phyloP scores from a whole-genome alignment of 2,113 vertebrate species.

The Crotophaga sulcirostris region DNA sequence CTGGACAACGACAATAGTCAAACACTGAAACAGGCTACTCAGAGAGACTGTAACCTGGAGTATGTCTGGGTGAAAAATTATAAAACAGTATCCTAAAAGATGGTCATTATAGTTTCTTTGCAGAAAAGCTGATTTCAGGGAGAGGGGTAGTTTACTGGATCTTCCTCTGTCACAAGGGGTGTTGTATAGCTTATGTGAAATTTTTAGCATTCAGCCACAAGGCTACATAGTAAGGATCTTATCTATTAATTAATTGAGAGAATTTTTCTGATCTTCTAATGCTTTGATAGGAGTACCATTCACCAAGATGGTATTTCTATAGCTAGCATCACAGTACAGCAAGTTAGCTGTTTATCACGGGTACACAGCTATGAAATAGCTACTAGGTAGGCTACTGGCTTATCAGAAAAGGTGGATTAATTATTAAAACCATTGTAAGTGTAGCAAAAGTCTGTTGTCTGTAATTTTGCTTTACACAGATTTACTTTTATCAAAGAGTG shows the following conservation, averaged over 20 bases:
- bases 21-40: background rate
- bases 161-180: background rate
- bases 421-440: background rate
- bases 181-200: background rate
- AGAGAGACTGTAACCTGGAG: background rate
- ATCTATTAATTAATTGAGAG: constrained; percentile 3
- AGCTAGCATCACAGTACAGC: background rate
- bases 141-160: background rate
- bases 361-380: background rate
- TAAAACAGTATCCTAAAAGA: background rate
- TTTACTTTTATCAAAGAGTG: background rate
- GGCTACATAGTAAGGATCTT: background rate
- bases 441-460: background rate
- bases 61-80: background rate
- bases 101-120: background rate
- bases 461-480: background rate
- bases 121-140: background rate
- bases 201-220: background rate
- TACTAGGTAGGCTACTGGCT: background rate
- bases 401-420: background rate
- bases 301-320: background rate
- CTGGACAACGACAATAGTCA: background rate
- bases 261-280: background rate
- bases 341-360: background rate
- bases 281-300: background rate